Evolutionary conservation across 2,113 vertebrate species (phyloP).

Genomic region (Festucalex cinctus): DNA sequence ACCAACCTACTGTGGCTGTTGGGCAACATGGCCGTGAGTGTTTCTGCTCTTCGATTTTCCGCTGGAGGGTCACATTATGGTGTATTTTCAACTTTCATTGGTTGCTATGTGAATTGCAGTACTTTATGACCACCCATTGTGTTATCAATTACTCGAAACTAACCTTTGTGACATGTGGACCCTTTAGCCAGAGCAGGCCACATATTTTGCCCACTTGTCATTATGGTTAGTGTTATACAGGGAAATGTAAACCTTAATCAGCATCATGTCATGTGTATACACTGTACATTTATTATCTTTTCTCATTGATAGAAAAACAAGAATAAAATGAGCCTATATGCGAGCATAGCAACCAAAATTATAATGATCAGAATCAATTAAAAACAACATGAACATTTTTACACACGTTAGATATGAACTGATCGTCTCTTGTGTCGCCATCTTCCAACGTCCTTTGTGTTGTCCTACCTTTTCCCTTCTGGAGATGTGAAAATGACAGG

Average conservation of each 20-base stretch:
- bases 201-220: too few species aligned
- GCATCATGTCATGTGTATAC: neutral
- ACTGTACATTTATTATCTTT: neutral
- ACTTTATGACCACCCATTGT: too few species aligned
- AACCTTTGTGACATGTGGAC: too few species aligned
- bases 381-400: neutral
- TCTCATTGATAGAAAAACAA: neutral
- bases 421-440: neutral
- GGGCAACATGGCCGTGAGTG: too few species aligned
- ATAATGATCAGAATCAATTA: neutral
- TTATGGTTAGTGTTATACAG: too few species aligned
- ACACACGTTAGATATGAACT: neutral
- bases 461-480: conserved; percentile 20
- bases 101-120: too few species aligned
- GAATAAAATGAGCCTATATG: neutral
- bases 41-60: too few species aligned
- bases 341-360: neutral
- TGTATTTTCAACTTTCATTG: too few species aligned
- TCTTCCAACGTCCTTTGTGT: conserved; percentile 9
- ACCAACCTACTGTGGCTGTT: too few species aligned
- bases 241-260: neutral
- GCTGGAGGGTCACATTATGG: too few species aligned
- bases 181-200: too few species aligned
- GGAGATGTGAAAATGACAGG: conserved; percentile 37
- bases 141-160: too few species aligned